Base-by-base conservation (phyloP, 2,888 invertebrate species). In the Macropis europaea region DNA sequence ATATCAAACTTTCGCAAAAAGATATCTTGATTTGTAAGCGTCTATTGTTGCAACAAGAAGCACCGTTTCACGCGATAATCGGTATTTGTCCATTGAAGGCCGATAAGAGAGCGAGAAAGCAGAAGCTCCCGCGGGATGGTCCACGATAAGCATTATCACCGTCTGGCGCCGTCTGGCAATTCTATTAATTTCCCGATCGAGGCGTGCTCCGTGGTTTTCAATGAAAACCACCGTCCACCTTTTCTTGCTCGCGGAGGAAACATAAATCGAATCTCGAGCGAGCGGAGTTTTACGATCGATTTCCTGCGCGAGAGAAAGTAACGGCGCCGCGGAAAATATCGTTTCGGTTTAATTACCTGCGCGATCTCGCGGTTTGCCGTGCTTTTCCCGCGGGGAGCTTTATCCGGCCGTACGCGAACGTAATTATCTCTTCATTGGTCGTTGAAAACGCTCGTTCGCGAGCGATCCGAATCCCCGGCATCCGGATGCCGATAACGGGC, bases 161-260 rank as follows among this genome's bases (percentile, higher is more conserved):
- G 59, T 52, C 71, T 81, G 87, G 86, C 86, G 87, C 87, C 86
- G 86, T 85, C 84, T 80, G 76, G 77, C 68, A 71, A 75, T 80
- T 81, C 70, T 77, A 85, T 84, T 86, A 83, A 86, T 85, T 85
- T 73, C 70, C 77, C 75, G 76, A 79, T 82, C 73, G 54, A 13
- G 9, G 7, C 11, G 3, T 32, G 2, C 38, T 3, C n/a, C 2
- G 11, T 0, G 5, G 26, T 3, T 19, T 19, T 19, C 50, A 11
- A 36, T 6, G 13, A 28, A 42, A 32, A 30, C 2, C 26, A 5
- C n/a, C 3, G 15, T 1, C 6, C 24, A 61, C 34, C 42, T 56
- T 30, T 34, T 43, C 47, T 11, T 11, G n/a, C n/a, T n/a, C n/a
- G 34, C 13, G 15, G 3, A 40, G 53, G 62, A 67, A 43, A 6